These are phyloP conservation scores for Proteles cristata DNA, from an alignment of 2,113 vertebrate species.

Conservation along the genomic window DNA sequence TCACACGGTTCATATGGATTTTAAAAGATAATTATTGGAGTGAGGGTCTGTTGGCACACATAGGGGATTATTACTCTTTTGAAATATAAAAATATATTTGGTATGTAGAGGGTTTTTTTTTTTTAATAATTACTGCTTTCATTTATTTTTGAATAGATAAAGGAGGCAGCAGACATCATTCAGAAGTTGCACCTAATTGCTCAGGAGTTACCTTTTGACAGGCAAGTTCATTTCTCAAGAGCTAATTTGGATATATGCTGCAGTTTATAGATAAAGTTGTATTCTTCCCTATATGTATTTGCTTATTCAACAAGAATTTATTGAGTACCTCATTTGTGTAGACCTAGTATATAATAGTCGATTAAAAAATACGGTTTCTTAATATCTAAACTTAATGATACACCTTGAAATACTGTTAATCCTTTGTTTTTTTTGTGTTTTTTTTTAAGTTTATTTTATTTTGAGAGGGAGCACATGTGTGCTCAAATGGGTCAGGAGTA, in stretches of 20 bases:
- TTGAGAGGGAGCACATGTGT: too few relatives aligned
- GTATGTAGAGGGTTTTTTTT: background rate
- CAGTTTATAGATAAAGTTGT: constrained; percentile 47
- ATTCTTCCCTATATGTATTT: constrained; percentile 54
- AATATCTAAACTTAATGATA: constrained; percentile 40
- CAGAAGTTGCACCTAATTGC: constrained; percentile 99
- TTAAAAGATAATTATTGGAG: constrained; percentile 43
- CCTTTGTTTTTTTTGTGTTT: background rate
- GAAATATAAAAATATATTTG: constrained; percentile 29
- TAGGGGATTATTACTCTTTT: background rate
- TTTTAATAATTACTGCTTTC: constrained; percentile 50
- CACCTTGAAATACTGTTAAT: constrained; percentile 35
- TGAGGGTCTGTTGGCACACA: background rate
- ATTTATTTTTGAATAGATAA: constrained; percentile 90
- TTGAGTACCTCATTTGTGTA: background rate
- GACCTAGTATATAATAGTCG: background rate
- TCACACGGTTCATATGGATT: constrained; percentile 16
- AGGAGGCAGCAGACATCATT: constrained; percentile 99
- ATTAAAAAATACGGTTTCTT: constrained; percentile 14
- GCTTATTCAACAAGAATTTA: constrained; percentile 62
- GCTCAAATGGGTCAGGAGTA: too few relatives aligned
- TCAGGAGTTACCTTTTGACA: constrained; percentile 99
- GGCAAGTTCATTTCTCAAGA: constrained; percentile 86
- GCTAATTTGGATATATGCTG: constrained; percentile 27
- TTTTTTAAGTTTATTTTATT: too few relatives aligned